phyloP scores from a whole-genome alignment of 2,113 vertebrate species.

The Prionailurus viverrinus region DNA sequence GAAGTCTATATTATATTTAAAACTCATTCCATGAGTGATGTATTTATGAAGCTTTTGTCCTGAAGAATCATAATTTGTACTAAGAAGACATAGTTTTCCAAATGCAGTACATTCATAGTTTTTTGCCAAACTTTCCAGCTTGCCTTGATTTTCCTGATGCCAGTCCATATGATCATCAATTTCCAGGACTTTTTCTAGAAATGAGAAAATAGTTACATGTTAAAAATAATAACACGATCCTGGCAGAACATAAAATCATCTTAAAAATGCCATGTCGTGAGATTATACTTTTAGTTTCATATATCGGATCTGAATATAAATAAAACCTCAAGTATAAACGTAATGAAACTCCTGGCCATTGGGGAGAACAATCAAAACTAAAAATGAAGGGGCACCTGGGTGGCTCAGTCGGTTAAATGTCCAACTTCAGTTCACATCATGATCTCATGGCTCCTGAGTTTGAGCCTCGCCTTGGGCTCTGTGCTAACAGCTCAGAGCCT shows the following conservation, averaged over 20 bases:
- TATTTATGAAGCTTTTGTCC: background rate
- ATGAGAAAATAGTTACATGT: conserved; percentile 21
- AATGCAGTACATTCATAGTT: background rate
- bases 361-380: background rate
- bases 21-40: background rate
- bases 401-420: too few relatives aligned
- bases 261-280: conserved; percentile 1
- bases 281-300: background rate
- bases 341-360: background rate
- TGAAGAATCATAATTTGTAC: conserved; percentile 10
- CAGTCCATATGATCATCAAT: background rate
- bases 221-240: background rate
- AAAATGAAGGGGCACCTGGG: background rate
- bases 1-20: conserved; percentile 15
- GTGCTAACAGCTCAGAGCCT: too few relatives aligned
- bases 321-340: background rate
- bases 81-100: conserved; percentile 12
- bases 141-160: conserved; percentile 25
- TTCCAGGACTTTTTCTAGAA: conserved; percentile 35
- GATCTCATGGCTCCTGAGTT: too few relatives aligned
- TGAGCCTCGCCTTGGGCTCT: too few relatives aligned
- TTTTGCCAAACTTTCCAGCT: background rate
- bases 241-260: background rate
- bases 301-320: background rate
- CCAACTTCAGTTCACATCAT: too few relatives aligned